Evolutionary conservation across 1,140 invertebrate genomes (phyloP).

Genomic region (Paralvinella palmiformis): DNA sequence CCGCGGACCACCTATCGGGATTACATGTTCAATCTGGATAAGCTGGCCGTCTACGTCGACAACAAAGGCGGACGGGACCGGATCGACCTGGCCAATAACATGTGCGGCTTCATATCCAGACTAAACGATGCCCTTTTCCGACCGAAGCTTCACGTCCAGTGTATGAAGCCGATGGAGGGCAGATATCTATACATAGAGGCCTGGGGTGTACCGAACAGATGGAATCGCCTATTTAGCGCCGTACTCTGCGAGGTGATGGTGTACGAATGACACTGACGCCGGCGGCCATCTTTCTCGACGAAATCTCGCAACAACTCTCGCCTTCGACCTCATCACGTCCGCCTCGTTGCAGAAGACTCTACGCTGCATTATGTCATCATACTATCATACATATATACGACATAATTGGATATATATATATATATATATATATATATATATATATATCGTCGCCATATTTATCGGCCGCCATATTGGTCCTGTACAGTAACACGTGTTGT

Average conservation of each 20-base stretch:
- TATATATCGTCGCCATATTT: no score
- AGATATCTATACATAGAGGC: slow-evolving; percentile 57
- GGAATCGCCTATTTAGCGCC: slow-evolving; percentile 54
- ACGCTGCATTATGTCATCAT: no score
- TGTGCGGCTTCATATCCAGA: slow-evolving; percentile 54
- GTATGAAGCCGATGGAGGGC: slow-evolving; percentile 48
- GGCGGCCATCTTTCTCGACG: no score
- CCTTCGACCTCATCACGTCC: no score
- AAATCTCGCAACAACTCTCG: no score
- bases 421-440: no score
- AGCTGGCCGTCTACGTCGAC: slow-evolving; percentile 55
- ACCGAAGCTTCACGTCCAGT: slow-evolving; percentile 52
- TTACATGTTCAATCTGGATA: slow-evolving; percentile 55
- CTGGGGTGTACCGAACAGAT: slow-evolving; percentile 53
- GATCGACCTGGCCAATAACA: slow-evolving; percentile 38
- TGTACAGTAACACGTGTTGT: no score
- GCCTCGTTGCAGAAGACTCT: no score
- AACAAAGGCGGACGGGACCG: slow-evolving; percentile 42
- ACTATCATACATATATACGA: no score
- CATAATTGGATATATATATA: no score
- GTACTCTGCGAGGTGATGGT: slow-evolving; percentile 57
- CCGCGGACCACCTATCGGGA: slow-evolving; percentile 48
- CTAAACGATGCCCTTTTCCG: slow-evolving; percentile 55
- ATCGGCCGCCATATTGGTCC: no score
- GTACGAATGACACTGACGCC: no score